phyloP scores from a whole-genome alignment of 2,888 invertebrate species.

The Amiota mariae region DNA sequence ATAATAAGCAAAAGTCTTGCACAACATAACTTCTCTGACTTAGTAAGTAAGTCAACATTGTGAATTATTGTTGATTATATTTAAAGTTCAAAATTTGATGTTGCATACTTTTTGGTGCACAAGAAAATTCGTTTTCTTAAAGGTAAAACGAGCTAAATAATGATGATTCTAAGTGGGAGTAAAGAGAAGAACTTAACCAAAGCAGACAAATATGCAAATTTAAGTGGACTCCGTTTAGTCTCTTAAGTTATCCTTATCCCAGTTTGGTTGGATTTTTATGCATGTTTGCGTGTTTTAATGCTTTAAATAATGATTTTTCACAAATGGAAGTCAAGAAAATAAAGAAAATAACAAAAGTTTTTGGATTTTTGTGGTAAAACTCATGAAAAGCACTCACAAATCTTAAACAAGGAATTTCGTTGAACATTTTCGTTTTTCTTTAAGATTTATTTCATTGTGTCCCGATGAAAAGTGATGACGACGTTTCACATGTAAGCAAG shows the following conservation, averaged over 20 bases:
- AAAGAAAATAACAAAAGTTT: background rate
- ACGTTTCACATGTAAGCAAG: background rate
- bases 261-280: slow-evolving; percentile 14
- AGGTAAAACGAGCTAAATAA: background rate
- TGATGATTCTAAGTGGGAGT: background rate
- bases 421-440: background rate
- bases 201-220: slow-evolving; percentile 64
- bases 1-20: slow-evolving; percentile 8
- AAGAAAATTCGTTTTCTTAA: slow-evolving; percentile 11
- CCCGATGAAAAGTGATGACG: background rate
- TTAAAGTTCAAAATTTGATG: slow-evolving; percentile 36
- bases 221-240: slow-evolving; percentile 42
- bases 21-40: background rate
- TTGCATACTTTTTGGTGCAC: slow-evolving; percentile 50
- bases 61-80: slow-evolving; percentile 12
- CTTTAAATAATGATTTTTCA: slow-evolving; percentile 8
- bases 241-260: background rate
- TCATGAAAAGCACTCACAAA: background rate
- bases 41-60: background rate
- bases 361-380: background rate
- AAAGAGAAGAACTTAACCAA: background rate
- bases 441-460: slow-evolving; percentile 4
- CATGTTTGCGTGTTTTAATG: slow-evolving; percentile 17
- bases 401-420: too few relatives aligned
- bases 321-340: background rate